Percentiles rank a stretch among this genome's conserved stretches.
These are phyloP conservation scores for Steinernema carpocapsae DNA, from an alignment of 2,888 invertebrate genomes.

Conservation along the genomic window DNA sequence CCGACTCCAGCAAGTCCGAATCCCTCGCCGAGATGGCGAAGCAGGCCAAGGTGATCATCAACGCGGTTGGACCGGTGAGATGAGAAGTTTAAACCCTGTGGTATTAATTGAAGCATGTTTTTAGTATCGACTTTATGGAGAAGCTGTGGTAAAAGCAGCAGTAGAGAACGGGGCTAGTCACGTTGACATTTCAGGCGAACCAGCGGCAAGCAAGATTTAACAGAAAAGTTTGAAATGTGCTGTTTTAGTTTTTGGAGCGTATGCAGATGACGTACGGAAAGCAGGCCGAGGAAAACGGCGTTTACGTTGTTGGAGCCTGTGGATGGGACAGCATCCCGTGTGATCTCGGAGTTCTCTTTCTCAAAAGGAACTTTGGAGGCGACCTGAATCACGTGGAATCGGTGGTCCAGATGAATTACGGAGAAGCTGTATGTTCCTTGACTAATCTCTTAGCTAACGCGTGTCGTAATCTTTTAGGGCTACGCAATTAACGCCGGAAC, in stretches of 20 bases:
- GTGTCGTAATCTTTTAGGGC: slow-evolving; percentile 71
- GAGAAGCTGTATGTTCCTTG: slow-evolving; percentile 56
- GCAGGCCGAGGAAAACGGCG: slow-evolving; percentile 72
- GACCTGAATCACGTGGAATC: slow-evolving; percentile 42
- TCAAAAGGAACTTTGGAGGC: slow-evolving; percentile 80
- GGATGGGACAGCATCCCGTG: slow-evolving; percentile 89
- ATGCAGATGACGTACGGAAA: slow-evolving; percentile 82
- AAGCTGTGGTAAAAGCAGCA: slow-evolving; percentile 84
- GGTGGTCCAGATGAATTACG: slow-evolving; percentile 62
- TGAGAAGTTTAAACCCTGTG: background rate
- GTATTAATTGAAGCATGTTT: slow-evolving; percentile 42
- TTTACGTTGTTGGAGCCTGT: slow-evolving; percentile 85
- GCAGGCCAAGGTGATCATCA: slow-evolving; percentile 81
- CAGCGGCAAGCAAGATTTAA: slow-evolving; percentile 71
- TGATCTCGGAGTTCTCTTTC: slow-evolving; percentile 81
- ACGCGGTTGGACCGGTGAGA: slow-evolving; percentile 84
- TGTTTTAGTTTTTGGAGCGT: slow-evolving; percentile 78
- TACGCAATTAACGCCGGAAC: slow-evolving; percentile 81
- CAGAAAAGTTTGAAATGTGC: slow-evolving; percentile 23
- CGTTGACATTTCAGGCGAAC: slow-evolving; percentile 89
- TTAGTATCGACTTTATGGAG: slow-evolving; percentile 78
- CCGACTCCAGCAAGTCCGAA: slow-evolving; percentile 79
- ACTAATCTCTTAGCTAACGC: background rate
- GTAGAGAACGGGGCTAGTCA: slow-evolving; percentile 81
- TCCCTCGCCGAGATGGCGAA: slow-evolving; percentile 81